phyloP scores from a whole-genome alignment of 1,140 invertebrate species.

The Drosophila ficusphila region DNA sequence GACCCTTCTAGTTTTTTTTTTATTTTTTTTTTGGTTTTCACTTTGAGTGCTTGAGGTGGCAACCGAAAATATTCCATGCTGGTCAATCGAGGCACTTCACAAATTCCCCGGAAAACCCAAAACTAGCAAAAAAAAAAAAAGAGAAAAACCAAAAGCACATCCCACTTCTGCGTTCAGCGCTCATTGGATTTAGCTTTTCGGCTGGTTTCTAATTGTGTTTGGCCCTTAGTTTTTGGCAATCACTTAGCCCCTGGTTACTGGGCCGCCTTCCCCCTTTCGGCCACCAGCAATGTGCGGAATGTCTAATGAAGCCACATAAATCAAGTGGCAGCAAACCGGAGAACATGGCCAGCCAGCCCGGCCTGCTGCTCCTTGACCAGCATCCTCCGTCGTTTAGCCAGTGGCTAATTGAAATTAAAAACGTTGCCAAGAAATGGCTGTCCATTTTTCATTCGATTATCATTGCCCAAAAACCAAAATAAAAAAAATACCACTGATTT shows the following conservation, averaged over 20 bases:
- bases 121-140: background rate
- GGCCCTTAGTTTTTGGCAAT: constrained; percentile 64
- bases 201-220: constrained; percentile 54
- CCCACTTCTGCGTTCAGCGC: background rate
- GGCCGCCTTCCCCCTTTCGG: no score
- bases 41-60: constrained; percentile 31
- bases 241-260: constrained; percentile 46
- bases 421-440: constrained; percentile 51
- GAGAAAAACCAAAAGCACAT: background rate
- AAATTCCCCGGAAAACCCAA: background rate
- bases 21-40: background rate
- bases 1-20: constrained; percentile 35
- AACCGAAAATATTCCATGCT: constrained; percentile 72
- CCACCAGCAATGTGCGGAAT: constrained; percentile 66
- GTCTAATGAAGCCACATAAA: constrained; percentile 83
- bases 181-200: constrained; percentile 14
- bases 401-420: constrained; percentile 77
- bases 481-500: constrained; percentile 21
- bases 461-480: background rate
- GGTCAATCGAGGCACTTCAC: constrained; percentile 69
- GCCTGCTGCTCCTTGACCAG: background rate
- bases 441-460: constrained; percentile 32
- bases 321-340: constrained; percentile 61
- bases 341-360: constrained; percentile 10
- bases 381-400: constrained; percentile 8